Conservation (phyloP, 2,113 vertebrate species). For the Picathartes gymnocephalus region DNA sequence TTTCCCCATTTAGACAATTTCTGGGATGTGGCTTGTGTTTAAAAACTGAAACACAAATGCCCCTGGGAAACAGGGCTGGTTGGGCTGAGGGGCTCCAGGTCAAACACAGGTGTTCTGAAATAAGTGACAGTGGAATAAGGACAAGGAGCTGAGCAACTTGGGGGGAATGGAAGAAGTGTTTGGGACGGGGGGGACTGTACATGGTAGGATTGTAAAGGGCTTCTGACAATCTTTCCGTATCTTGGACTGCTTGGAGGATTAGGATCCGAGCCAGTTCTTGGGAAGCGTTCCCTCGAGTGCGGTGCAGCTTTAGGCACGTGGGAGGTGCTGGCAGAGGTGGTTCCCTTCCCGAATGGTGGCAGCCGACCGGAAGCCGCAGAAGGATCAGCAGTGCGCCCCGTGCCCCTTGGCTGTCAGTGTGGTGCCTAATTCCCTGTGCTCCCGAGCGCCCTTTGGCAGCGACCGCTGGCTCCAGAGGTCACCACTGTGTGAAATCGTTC, state of each 20-base stretch:
- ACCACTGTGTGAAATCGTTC: background rate
- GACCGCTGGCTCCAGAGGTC: background rate
- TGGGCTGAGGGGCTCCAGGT: background rate
- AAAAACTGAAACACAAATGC: accelerated
- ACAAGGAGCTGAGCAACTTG: background rate
- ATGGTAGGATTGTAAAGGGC: background rate
- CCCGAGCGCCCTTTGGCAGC: background rate
- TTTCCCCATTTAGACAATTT: background rate
- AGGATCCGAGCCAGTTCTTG: background rate
- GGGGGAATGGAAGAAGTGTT: background rate
- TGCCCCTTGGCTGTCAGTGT: background rate
- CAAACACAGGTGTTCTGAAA: background rate
- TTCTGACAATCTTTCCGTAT: background rate
- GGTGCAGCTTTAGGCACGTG: background rate
- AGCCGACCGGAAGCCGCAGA: background rate
- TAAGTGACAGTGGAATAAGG: background rate
- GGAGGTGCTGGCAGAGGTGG: background rate
- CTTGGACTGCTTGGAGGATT: background rate
- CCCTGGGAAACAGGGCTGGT: background rate
- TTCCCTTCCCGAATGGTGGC: background rate
- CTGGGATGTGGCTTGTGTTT: background rate
- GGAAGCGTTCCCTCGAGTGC: background rate
- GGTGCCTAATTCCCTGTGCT: background rate
- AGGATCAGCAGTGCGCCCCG: background rate
- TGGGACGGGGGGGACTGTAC: background rate